Base-by-base conservation (phyloP, 2,888 invertebrate genomes). In the Megastigmus dorsalis region DNA sequence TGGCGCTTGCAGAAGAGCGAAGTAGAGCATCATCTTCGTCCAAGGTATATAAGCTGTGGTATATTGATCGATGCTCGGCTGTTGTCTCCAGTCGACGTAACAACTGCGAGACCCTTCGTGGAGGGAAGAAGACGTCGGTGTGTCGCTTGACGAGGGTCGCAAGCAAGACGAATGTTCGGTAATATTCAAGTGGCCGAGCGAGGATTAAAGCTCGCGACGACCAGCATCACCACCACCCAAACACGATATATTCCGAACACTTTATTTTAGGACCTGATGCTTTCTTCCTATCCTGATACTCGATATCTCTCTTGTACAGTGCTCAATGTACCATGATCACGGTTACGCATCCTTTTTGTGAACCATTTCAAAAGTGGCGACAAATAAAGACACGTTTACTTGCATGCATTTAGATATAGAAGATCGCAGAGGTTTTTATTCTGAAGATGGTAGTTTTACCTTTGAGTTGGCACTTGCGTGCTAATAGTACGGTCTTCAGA, bases 81-180 rank as follows among this genome's bases (percentile, higher is more conserved):
- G 26, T 9, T 3, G 30, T 30, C 18, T 2, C 7, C 4, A 78
- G 74, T 76, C n/a, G n/a, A 78, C 80, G 82, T 10, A 43, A n/a
- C 26, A 9, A 38, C 38, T 15, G 33, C 3, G 33, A 9, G 41
- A 7, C n/a, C 23, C 7, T 57, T 15, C 15, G n/a, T n/a, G n/a
- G 28, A 82, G 82, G 81, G 81, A 78, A 78, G 77, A 79, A 80
- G 81, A 81, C 82, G 82, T 81, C 82, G 79, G 73, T 52, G 80
- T 67, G 79, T 73, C n/a, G n/a, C 82, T 82, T 84, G 84, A 86
- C 82, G 85, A 86, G 84, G 86, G 84, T 86, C 15, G 5, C 18
- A 7, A 13, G 80, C 83, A 83, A 84, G 85, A 84, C 85, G 83
- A 82, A 85, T 84, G 79, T 81, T 75, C 75, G 79, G 79, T 80